Base-by-base conservation (phyloP, 2,797 vertebrate genomes). In the Cirrhinus mrigala region DNA sequence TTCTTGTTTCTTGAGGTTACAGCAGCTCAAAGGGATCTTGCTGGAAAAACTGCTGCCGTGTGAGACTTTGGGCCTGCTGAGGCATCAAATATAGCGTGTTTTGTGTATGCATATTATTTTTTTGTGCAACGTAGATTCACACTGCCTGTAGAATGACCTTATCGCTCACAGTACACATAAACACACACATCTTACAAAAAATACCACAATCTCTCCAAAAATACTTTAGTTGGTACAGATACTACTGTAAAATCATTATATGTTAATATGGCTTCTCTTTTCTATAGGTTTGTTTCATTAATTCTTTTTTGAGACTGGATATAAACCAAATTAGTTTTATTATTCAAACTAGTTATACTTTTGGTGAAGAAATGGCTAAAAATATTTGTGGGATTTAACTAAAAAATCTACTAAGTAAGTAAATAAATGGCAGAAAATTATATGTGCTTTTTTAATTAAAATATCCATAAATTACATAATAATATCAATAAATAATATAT, bases 1-100 rank as follows among this genome's bases (percentile, higher is more conserved):
- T 81, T 66, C 16, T 24, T 64, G 22, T 40, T 60, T 84, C 18
- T 66, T 64, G 64, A 46, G 66, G 73, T 76, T 64, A 74, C 33
- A 71, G 52, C 54, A 10, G 16, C 85, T 82, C 64, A 70, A 14
- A 79, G 83, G 24, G 6, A 68, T 69, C 54, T 79, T 78, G 15
- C 37, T 18, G 22, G 62, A 37, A 48, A 83, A 86, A 78, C 69
- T 64, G 74, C 81, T 86, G 68, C 29, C 24, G 27, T 82, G 3
- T 69, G 81, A 75, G 12, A 78, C 24, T 16, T 40, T 64, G 27
- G 33, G 37, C 15, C 71, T 70, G 64, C 80, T 82, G 80, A 82
- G 46, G 37, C 75, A 78, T 68, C 54, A 82, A 14, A 60, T 82
- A 70, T 46, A 44, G 33, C 1, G 27, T 58, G 14, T 81, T 27